Evolutionary conservation across 2,797 vertebrate species (phyloP).

Genomic region (Monodelphis domestica): DNA sequence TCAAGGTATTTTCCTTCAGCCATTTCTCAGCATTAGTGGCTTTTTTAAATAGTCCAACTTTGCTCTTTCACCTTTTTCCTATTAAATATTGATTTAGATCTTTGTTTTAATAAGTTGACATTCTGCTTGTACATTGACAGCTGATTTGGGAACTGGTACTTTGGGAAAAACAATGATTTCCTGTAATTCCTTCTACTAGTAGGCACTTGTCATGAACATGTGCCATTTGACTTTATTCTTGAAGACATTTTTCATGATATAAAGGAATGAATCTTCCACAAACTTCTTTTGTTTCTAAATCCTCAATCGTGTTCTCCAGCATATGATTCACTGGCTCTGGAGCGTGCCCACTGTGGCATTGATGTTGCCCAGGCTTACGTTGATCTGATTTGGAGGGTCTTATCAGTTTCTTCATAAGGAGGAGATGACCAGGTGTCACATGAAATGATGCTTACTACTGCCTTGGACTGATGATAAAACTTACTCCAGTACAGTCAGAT

Average conservation of each 20-base stretch:
- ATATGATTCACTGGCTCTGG: neutral
- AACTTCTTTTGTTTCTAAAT: neutral
- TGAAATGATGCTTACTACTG: neutral
- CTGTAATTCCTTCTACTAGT: neutral
- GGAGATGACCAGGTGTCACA: neutral
- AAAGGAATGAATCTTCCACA: neutral
- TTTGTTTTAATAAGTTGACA: neutral
- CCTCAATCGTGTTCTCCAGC: neutral
- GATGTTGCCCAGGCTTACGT: neutral
- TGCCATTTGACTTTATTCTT: neutral
- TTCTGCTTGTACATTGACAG: neutral
- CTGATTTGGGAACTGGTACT: neutral
- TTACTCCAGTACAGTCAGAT: neutral
- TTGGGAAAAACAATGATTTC: neutral
- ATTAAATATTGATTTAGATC: neutral
- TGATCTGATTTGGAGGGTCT: neutral
- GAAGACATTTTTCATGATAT: neutral
- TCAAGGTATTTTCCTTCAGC: neutral
- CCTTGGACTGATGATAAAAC: neutral
- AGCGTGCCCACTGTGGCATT: neutral
- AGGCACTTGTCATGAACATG: neutral
- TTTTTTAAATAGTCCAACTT: neutral
- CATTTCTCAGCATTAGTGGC: neutral
- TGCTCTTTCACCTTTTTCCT: neutral
- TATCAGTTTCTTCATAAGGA: neutral